A percentile compares a stretch with the other conserved stretches of the same genome.
These are phyloP conservation scores for Corythoichthys intestinalis DNA, from an alignment of 2,113 vertebrate genomes.

Conservation along the genomic window DNA sequence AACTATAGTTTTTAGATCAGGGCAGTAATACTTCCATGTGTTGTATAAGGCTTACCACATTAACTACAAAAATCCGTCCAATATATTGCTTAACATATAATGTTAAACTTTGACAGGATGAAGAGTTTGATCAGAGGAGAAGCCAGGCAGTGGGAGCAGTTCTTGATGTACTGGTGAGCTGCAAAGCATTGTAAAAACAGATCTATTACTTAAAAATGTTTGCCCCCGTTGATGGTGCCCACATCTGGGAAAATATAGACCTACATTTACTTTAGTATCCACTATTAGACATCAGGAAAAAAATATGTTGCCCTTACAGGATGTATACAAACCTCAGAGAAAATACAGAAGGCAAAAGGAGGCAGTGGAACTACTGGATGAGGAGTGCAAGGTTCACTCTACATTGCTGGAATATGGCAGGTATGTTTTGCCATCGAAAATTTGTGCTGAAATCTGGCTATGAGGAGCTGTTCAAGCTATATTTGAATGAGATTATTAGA, in stretches of 20 bases:
- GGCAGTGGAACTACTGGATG: constrained; percentile 83
- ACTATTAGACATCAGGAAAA: no score
- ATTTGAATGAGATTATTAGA: no score
- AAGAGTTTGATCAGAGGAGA: constrained; percentile 84
- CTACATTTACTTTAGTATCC: no score
- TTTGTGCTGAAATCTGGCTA: background rate
- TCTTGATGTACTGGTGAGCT: constrained; percentile 80
- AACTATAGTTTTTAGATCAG: no score
- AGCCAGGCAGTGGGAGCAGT: constrained; percentile 79
- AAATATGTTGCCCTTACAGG: constrained; percentile 72
- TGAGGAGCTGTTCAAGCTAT: no score
- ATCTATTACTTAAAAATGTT: background rate
- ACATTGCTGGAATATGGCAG: constrained; percentile 94
- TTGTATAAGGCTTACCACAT: background rate
- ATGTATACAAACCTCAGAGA: constrained; percentile 90
- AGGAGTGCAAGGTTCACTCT: constrained; percentile 91
- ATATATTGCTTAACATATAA: background rate
- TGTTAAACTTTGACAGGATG: constrained; percentile 73
- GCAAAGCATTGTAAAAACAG: background rate
- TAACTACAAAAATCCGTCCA: background rate
- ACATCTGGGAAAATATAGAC: no score
- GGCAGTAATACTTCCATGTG: background rate
- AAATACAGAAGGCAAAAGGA: constrained; percentile 85
- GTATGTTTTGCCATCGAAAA: constrained; percentile 51
- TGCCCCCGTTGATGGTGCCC: no score